Base-by-base conservation (phyloP, 2,888 invertebrate genomes). In the Drosophila mercatorum region DNA sequence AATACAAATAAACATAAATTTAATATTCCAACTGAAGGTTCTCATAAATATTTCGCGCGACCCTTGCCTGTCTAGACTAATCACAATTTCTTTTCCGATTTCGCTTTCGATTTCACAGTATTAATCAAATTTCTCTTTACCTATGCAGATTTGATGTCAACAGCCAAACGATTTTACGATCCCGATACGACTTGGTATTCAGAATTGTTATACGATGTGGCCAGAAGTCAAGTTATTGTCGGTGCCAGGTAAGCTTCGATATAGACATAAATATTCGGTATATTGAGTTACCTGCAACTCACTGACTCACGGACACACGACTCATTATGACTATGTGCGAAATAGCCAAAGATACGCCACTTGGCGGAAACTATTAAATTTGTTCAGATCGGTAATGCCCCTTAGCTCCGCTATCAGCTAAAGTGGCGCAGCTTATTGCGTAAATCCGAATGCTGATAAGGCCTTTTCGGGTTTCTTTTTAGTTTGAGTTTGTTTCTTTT, bases 181-280 rank as follows among this genome's bases (percentile, higher is more conserved):
- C 94, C 95, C 73, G 95, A 95, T 81, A 95, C 96, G 80, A 95
- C 95, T 74, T 95, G 96, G 80, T 98, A 95, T 93, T 96, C 97
- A 59, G 96, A 97, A 94, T 94, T 98, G 91, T 94, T 97, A 66
- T 97, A 98, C 92, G 98, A 98, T 93, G 96, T 97, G 68, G 95
- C 96, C 80, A 95, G 97, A 91, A 96, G 96, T 93, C 97, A 98
- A 93, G 94, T 98, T 87, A 95, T 98, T 89, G 97, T 97, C 83
- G 98, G 98, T 80, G 97, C 97, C 84, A 96, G 97, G 97, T 97
- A 94, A 94, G 95, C 75, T 44, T 12, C 31, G 26, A 7, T 26
- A 53, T 55, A 56, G 46, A 47, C 28, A 41, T 61, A 34, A 51
- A 34, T 51, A 51, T 34, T 46, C 56, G 43, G 44, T 44, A 22